phyloP scores from a whole-genome alignment of 2,113 vertebrate genomes.

The Astatoreochromis straeleni region DNA sequence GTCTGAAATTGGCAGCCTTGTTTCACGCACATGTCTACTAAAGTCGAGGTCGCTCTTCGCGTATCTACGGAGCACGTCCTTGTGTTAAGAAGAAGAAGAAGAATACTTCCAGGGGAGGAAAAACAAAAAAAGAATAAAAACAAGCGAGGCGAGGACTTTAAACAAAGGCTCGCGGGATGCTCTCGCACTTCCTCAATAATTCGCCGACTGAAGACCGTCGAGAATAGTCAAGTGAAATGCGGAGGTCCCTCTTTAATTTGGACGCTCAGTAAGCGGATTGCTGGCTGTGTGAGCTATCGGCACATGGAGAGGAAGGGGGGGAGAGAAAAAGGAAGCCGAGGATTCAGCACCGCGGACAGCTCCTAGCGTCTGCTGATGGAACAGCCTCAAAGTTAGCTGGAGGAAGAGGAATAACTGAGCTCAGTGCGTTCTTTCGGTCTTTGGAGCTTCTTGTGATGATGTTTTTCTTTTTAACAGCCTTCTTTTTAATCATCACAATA shows the following conservation, averaged over 20 bases:
- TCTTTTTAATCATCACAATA: neutral
- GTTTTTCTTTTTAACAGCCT: neutral
- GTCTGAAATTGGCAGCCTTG: constrained; percentile 20
- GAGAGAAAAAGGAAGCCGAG: constrained; percentile 51
- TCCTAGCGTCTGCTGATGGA: constrained; percentile 80
- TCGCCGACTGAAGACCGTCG: neutral
- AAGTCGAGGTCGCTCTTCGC: constrained; percentile 50
- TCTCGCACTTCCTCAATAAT: neutral
- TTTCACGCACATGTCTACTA: constrained; percentile 61
- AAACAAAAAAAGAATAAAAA: neutral
- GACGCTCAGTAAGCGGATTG: constrained; percentile 59
- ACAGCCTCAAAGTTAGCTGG: constrained; percentile 51
- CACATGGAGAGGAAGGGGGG: constrained; percentile 39
- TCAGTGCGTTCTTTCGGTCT: neutral
- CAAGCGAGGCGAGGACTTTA: neutral
- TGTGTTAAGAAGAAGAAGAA: constrained; percentile 2
- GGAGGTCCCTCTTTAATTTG: constrained; percentile 56
- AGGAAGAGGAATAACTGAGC: neutral
- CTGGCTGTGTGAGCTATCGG: constrained; percentile 50
- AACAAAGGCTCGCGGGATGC: neutral
- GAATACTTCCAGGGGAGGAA: constrained; percentile 46
- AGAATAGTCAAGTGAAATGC: constrained; percentile 46
- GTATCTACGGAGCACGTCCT: constrained; percentile 50
- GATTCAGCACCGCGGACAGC: constrained; percentile 84
- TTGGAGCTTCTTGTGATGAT: neutral